Evolutionary conservation across 1,140 invertebrate species (phyloP).

Genomic region (Drosophila aff.): DNA sequence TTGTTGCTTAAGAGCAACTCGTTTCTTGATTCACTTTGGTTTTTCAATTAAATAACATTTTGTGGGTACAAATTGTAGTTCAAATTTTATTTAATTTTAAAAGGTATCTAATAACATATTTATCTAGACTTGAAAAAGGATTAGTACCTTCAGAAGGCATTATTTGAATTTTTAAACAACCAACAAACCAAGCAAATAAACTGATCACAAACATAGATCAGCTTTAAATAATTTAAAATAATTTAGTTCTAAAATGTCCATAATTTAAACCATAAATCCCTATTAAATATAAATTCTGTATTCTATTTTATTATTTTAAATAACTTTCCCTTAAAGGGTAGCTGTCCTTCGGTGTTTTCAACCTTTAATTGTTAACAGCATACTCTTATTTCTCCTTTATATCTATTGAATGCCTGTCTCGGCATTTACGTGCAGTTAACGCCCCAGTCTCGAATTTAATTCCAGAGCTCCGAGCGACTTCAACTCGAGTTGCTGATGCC

Average conservation of each 20-base stretch:
- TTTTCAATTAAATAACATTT: neutral
- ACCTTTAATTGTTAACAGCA: neutral
- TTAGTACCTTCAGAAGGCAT: neutral
- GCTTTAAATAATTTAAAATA: no score
- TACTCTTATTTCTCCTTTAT: conserved; percentile 12
- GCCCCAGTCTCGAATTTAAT: conserved; percentile 33
- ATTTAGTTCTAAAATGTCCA: neutral
- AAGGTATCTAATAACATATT: neutral
- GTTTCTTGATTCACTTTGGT: neutral
- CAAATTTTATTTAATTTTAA: neutral
- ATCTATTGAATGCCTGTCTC: conserved; percentile 51
- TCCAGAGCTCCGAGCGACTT: conserved; percentile 12
- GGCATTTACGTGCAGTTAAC: conserved; percentile 29
- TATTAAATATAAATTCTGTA: neutral
- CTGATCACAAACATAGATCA: neutral
- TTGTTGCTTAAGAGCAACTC: neutral
- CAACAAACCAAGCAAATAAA: neutral
- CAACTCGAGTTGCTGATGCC: conserved; percentile 11
- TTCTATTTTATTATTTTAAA: neutral
- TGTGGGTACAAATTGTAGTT: neutral
- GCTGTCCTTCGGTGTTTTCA: neutral
- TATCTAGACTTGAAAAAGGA: neutral
- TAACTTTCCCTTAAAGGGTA: neutral
- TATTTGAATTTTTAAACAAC: neutral
- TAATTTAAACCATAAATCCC: neutral